Evolutionary conservation across 2,797 vertebrate genomes (phyloP).

Genomic region (Enteromius trimaculatus): DNA sequence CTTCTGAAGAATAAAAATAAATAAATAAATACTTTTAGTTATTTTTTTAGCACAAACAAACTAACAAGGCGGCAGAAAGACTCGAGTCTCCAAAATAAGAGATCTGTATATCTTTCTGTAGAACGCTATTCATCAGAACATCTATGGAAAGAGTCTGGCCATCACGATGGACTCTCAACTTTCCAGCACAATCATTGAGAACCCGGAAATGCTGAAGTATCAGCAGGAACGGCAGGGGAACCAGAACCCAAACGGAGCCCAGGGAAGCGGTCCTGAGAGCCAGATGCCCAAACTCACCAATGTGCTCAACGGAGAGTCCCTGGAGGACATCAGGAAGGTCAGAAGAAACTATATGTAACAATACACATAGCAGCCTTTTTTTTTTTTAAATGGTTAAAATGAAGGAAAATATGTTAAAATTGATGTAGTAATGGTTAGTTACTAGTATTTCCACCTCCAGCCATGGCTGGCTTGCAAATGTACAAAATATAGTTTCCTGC

Average conservation of each 20-base stretch:
- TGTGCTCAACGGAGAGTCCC: conserved; percentile 93
- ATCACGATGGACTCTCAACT: conserved; percentile 94
- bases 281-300: conserved; percentile 86
- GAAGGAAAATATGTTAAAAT: neutral
- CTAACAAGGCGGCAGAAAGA: neutral
- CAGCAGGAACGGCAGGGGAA: conserved; percentile 85
- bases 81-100: neutral
- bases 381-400: neutral
- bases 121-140: conserved; percentile 97
- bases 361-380: neutral
- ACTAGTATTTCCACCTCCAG: neutral
- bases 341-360: neutral
- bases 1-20: neutral
- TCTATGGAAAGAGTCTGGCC: conserved; percentile 96
- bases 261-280: conserved; percentile 71
- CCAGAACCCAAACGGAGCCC: conserved; percentile 72
- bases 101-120: conserved; percentile 60
- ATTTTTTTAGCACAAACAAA: conserved; percentile 7
- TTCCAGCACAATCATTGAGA: conserved; percentile 95
- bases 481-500: neutral
- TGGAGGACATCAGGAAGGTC: conserved; percentile 98
- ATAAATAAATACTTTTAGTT: neutral
- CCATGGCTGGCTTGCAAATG: neutral
- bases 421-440: neutral
- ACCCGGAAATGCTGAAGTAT: conserved; percentile 98